Conservation (phyloP, 2,113 vertebrate species). For the Sisor rabdophorus region DNA sequence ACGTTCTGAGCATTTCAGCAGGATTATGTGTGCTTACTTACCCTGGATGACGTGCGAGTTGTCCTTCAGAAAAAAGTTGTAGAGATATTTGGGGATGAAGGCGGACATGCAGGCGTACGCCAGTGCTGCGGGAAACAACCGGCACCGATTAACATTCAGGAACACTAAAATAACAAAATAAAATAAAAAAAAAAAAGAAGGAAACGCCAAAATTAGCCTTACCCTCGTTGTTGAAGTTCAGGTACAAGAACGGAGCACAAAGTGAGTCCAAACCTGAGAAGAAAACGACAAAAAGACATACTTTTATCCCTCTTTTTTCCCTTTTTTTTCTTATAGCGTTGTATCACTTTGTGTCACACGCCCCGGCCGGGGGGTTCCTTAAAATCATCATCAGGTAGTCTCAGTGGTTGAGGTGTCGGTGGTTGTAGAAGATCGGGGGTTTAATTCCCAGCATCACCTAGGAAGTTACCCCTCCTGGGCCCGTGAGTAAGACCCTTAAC, state of each 20-base stretch:
- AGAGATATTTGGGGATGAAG: conserved; percentile 98
- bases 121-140: conserved; percentile 69
- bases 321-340: too few species aligned
- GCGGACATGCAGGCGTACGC: conserved; percentile 98
- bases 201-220: too few species aligned
- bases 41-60: conserved; percentile 99
- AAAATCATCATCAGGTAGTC: too few species aligned
- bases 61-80: conserved; percentile 98
- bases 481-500: too few species aligned
- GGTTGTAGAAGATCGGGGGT: too few species aligned
- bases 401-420: too few species aligned
- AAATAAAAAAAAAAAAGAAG: background rate
- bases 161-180: background rate
- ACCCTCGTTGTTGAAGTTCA: conserved; percentile 99
- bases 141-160: background rate
- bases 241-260: conserved; percentile 93
- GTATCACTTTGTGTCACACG: too few species aligned
- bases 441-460: too few species aligned
- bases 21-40: conserved; percentile 55
- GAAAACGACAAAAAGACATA: conserved; percentile 9
- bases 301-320: too few species aligned
- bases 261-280: conserved; percentile 90
- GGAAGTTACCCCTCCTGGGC: too few species aligned
- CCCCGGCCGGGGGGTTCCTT: too few species aligned
- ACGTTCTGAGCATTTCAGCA: too few species aligned